Conservation (phyloP, 1,140 invertebrate species). For the Ditylenchus dipsaci region DNA sequence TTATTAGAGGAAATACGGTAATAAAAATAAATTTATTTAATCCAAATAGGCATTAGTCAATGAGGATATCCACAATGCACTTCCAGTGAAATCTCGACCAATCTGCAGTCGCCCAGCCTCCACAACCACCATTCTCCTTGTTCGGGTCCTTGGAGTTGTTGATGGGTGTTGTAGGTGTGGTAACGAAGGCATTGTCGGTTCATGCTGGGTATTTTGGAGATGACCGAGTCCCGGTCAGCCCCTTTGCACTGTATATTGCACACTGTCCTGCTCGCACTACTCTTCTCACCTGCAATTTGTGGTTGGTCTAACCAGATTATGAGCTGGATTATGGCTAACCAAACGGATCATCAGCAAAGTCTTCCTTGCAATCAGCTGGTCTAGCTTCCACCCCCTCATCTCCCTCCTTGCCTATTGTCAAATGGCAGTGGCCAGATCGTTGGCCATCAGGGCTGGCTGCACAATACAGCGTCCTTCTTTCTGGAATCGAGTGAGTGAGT, state of each 20-base stretch:
- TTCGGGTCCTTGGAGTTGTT: not conserved
- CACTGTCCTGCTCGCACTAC: not conserved
- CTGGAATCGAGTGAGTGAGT: no score
- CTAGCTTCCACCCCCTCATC: constrained; percentile 3
- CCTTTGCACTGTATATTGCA: constrained; percentile 22
- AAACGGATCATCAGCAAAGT: not conserved
- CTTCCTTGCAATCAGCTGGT: constrained; percentile 11
- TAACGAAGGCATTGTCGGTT: constrained; percentile 19
- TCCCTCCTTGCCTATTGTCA: constrained; percentile 18
- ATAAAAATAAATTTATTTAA: no score
- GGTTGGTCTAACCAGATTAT: not conserved
- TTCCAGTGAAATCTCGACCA: constrained; percentile 20
- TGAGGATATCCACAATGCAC: constrained; percentile 25
- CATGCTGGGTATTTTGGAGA: constrained; percentile 12
- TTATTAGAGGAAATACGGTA: no score
- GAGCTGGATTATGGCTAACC: not conserved
- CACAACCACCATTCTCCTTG: constrained; percentile 17
- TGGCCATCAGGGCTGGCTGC: constrained; percentile 12
- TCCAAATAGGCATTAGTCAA: not conserved
- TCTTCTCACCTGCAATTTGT: constrained; percentile 7
- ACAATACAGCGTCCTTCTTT: constrained; percentile 17
- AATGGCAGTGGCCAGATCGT: constrained; percentile 16
- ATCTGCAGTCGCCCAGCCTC: constrained; percentile 12
- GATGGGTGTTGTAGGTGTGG: constrained; percentile 12
- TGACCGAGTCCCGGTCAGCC: constrained; percentile 16